These are phyloP conservation scores for Macroteleia sp. DNA, from an alignment of 2,888 invertebrate species.

Conservation along the genomic window DNA sequence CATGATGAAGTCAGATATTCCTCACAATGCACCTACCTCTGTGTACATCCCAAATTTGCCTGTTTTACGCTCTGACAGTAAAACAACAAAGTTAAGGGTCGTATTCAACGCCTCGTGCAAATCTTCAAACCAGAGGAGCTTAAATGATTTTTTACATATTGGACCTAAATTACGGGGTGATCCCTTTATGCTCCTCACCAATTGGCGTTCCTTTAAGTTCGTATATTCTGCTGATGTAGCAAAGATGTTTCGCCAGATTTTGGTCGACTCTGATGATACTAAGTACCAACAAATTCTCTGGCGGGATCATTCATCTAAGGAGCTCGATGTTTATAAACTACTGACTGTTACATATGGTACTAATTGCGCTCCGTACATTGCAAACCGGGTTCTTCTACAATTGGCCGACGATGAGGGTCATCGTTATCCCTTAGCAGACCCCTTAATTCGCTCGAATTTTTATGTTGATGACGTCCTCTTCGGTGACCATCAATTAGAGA, in stretches of 20 bases:
- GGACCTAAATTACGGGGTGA: no score
- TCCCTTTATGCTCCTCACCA: no score
- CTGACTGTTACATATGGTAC: not conserved
- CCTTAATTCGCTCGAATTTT: not conserved
- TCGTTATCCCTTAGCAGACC: not conserved
- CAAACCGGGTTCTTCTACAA: not conserved
- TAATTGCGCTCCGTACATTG: not conserved
- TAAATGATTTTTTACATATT: not conserved
- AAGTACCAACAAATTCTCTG: not conserved
- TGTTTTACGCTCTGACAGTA: not conserved
- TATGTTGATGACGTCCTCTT: constrained; percentile 3
- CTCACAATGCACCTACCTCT: not conserved
- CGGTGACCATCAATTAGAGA: not conserved
- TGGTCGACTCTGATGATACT: not conserved
- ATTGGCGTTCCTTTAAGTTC: no score
- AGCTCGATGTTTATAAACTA: not conserved
- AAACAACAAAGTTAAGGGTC: not conserved
- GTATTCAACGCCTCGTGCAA: not conserved
- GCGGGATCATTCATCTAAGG: not conserved
- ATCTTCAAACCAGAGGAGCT: not conserved
- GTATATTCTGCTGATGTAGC: not conserved
- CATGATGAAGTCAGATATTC: not conserved
- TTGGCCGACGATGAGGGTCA: not conserved
- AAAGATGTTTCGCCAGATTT: not conserved
- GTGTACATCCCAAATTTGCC: not conserved